These are phyloP conservation scores for Marmota monax DNA, from an alignment of 2,113 vertebrate genomes.

Conservation along the genomic window DNA sequence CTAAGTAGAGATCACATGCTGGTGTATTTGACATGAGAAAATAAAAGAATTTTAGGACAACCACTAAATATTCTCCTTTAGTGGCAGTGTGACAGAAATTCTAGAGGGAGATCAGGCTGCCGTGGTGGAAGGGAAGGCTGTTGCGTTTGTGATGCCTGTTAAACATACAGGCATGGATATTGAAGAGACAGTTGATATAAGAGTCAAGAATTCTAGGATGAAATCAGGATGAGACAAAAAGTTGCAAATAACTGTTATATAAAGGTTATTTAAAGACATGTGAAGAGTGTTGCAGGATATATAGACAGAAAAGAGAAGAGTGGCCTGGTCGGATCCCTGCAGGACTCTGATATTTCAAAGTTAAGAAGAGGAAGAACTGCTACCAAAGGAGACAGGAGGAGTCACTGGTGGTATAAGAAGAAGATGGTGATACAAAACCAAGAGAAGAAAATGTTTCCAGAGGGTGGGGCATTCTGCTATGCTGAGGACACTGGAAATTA, in stretches of 20 bases:
- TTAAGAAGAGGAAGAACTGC: background rate
- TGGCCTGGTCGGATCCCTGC: background rate
- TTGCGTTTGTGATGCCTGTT: background rate
- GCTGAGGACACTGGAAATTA: background rate
- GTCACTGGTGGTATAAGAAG: background rate
- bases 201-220: background rate
- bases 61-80: background rate
- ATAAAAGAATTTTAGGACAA: background rate
- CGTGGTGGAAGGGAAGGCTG: background rate
- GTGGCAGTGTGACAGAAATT: background rate
- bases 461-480: background rate
- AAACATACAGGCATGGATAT: background rate
- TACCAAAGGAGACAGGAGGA: background rate
- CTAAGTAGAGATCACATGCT: background rate
- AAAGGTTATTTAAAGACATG: background rate
- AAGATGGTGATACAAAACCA: background rate
- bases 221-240: background rate
- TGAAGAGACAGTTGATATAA: background rate
- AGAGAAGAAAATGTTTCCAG: background rate
- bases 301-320: background rate
- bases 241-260: background rate
- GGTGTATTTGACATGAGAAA: background rate
- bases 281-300: background rate
- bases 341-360: background rate
- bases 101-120: background rate